Evolutionary conservation across 2,888 invertebrate genomes (phyloP).

Genomic region (Nomada ferruginata): DNA sequence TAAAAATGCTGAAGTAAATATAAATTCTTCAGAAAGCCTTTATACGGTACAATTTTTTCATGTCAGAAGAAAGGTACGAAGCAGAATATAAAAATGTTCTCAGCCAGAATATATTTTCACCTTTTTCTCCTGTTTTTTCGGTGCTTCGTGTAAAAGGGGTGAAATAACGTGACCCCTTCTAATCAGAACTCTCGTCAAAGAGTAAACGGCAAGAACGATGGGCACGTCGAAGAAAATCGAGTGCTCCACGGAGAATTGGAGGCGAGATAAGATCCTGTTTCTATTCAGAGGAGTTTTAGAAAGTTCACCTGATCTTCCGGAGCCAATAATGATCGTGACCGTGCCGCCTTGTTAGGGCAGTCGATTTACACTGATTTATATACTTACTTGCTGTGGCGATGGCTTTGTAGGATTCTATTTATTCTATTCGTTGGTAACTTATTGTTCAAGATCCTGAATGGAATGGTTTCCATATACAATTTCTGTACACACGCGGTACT

Average conservation of each 20-base stretch:
- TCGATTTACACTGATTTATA: constrained; percentile 30
- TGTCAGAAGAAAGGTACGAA: too few species aligned
- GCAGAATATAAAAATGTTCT: too few species aligned
- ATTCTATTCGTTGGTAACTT: too few species aligned
- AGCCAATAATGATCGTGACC: constrained; percentile 54
- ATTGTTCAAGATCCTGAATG: too few species aligned
- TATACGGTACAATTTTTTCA: too few species aligned
- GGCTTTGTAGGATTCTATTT: background rate
- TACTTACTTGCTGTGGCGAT: background rate
- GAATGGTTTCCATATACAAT: too few species aligned
- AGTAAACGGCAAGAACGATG: background rate
- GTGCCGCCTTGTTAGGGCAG: constrained; percentile 1
- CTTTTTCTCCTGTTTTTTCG: background rate
- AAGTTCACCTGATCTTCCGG: constrained; percentile 42
- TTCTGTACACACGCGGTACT: too few species aligned
- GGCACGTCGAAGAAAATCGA: constrained; percentile 20
- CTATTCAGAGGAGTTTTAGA: constrained; percentile 23
- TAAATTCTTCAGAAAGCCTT: too few species aligned
- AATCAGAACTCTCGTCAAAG: background rate
- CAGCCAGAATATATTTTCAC: too few species aligned
- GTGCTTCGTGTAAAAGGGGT: background rate
- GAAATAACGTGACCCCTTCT: background rate
- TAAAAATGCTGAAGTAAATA: too few species aligned
- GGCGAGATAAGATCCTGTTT: constrained; percentile 47
- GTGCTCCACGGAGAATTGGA: constrained; percentile 36